A percentile compares a stretch with the other conserved stretches of the same genome.
These are phyloP conservation scores for Electrophaes corylata DNA, from an alignment of 2,888 invertebrate species.

Conservation along the genomic window DNA sequence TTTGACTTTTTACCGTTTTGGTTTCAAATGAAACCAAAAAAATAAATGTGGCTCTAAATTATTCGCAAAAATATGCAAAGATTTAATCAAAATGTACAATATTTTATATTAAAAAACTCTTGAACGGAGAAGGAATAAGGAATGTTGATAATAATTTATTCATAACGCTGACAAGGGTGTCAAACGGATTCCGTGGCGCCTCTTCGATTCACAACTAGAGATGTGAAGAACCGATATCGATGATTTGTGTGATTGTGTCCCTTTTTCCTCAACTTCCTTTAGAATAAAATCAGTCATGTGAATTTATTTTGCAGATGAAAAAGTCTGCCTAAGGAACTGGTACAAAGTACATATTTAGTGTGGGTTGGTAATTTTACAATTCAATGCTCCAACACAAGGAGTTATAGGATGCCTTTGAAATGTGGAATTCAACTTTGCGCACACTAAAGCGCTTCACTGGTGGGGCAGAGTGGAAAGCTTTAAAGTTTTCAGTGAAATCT, in stretches of 20 bases:
- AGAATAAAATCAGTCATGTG: background rate
- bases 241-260: slow-evolving; percentile 4
- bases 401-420: too few species aligned
- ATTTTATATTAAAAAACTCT: slow-evolving; percentile 33
- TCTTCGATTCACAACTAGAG: slow-evolving; percentile 8
- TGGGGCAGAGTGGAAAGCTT: too few species aligned
- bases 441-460: too few species aligned
- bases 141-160: slow-evolving; percentile 43
- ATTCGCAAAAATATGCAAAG: background rate
- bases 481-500: too few species aligned
- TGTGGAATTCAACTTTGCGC: too few species aligned
- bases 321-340: too few species aligned
- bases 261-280: background rate
- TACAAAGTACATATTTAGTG: too few species aligned
- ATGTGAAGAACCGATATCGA: slow-evolving; percentile 9
- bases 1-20: too few species aligned
- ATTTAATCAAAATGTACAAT: slow-evolving; percentile 12
- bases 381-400: too few species aligned
- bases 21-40: slow-evolving; percentile 2
- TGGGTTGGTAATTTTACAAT: too few species aligned
- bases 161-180: slow-evolving; percentile 35
- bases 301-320: background rate
- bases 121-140: slow-evolving; percentile 31
- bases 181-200: slow-evolving; percentile 28
- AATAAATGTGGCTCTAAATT: too few species aligned